Conservation (phyloP, 2,113 vertebrate species). For the Corythornis madagascariensis region DNA sequence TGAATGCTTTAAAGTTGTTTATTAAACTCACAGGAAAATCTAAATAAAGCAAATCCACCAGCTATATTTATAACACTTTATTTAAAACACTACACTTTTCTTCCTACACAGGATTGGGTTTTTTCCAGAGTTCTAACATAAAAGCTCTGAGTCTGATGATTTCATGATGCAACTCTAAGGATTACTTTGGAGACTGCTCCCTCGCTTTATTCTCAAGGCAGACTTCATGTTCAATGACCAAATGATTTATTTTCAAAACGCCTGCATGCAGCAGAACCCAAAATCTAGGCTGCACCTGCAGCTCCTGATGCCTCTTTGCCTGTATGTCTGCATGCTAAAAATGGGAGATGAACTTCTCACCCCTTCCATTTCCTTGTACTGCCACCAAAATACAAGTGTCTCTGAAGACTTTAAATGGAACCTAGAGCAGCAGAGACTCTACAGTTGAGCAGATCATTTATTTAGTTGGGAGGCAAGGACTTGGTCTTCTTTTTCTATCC, state of each 20-base stretch:
- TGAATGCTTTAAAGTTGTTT: not conserved
- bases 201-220: not conserved
- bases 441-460: not conserved
- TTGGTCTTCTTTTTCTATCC: not conserved
- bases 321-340: slow-evolving; percentile 8
- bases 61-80: not conserved
- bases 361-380: not conserved
- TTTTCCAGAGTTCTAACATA: not conserved
- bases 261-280: not conserved
- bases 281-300: slow-evolving; percentile 41
- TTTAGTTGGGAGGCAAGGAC: not conserved
- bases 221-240: not conserved
- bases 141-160: not conserved
- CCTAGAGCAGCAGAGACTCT: not conserved
- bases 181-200: not conserved
- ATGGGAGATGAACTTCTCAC: slow-evolving; percentile 35
- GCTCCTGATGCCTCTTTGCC: not conserved
- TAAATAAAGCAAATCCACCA: not conserved
- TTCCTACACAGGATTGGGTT: not conserved
- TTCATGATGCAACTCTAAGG: not conserved
- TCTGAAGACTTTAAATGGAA: slow-evolving; percentile 56
- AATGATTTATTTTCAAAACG: slow-evolving; percentile 29
- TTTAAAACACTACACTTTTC: not conserved
- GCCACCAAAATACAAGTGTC: not conserved
- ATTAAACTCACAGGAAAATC: not conserved